Evolutionary conservation across 2,888 invertebrate species (phyloP), one percentile per base, ranked within the genome.

Genomic region (Parochlus steinenii): DNA sequence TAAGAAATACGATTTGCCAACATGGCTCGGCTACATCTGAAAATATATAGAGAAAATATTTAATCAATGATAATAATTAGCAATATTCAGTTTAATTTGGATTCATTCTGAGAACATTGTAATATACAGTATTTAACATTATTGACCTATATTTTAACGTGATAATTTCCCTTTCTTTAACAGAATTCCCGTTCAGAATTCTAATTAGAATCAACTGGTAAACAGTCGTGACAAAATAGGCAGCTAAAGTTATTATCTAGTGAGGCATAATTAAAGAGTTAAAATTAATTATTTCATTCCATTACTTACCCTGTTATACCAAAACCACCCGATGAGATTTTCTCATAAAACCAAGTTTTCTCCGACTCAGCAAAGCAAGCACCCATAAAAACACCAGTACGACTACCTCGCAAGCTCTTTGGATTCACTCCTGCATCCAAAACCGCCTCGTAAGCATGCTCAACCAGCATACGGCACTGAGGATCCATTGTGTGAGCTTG

Each of bases 1-100:
- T 82, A 92, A 2, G 89, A 89, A 42, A 95, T 69, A 34, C 90
- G 71, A 58, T 90, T 87, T 10, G 90, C 80, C 51, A 90, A 68
- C 87, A 92, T 89, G 4, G 87, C 85, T 41, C 89, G 72, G 45
- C 85, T 82, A 56, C 86, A 86, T 23, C 92, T 67, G 53, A 10
- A 33, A 42, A 30, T 14, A 11, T 17, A 24, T n/a, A n/a, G n/a
- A n/a, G n/a, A n/a, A n/a, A n/a, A n/a, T n/a, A n/a, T n/a, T n/a
- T n/a, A n/a, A n/a, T n/a, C n/a, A n/a, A n/a, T n/a, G n/a, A n/a
- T n/a, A n/a, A n/a, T n/a, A n/a, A n/a, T n/a, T n/a, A n/a, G n/a
- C n/a, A n/a, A n/a, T n/a, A n/a, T n/a, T n/a, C n/a, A n/a, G n/a
- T n/a, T n/a, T n/a, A n/a, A n/a, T n/a, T n/a, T n/a, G n/a, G n/a